These are phyloP conservation scores for Drosophila subsilvestris DNA, from an alignment of 2,888 invertebrate genomes.

Conservation along the genomic window DNA sequence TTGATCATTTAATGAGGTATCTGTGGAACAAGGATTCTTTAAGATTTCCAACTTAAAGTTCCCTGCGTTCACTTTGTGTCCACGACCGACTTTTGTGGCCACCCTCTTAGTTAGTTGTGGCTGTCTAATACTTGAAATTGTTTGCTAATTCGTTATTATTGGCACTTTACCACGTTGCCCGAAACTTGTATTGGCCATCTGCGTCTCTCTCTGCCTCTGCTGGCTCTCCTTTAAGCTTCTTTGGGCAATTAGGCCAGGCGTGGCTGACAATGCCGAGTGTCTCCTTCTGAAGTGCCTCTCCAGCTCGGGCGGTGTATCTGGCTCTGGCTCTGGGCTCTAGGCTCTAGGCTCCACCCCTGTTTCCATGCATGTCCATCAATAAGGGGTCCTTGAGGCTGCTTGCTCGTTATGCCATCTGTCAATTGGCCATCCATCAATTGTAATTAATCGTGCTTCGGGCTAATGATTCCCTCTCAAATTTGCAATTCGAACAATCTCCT, in stretches of 20 bases:
- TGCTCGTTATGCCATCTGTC: conserved; percentile 65
- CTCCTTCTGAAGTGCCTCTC: conserved; percentile 20
- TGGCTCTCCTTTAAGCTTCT: conserved; percentile 12
- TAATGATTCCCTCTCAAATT: conserved; percentile 62
- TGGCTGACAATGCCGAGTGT: conserved; percentile 23
- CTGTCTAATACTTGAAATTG: conserved; percentile 60
- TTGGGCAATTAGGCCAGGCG: conserved; percentile 63
- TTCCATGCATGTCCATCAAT: conserved; percentile 65
- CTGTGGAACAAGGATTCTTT: no score
- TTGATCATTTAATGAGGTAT: no score
- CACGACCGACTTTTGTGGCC: conserved; percentile 21
- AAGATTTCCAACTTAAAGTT: background rate
- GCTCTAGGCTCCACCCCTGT: background rate
- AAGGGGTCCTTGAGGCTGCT: conserved; percentile 47
- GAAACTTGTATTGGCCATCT: background rate
- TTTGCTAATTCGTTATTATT: conserved; percentile 78
- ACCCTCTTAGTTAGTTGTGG: conserved; percentile 32
- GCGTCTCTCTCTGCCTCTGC: background rate
- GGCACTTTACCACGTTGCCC: conserved; percentile 55
- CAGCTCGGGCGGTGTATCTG: background rate
- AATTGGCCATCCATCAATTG: conserved; percentile 79
- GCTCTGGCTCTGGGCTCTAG: background rate
- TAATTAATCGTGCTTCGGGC: conserved; percentile 76
- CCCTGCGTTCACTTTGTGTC: background rate
- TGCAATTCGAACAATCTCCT: conserved; percentile 26